Conservation (phyloP, 2,888 invertebrate species). For the Hirtodrosophila alboralis region DNA sequence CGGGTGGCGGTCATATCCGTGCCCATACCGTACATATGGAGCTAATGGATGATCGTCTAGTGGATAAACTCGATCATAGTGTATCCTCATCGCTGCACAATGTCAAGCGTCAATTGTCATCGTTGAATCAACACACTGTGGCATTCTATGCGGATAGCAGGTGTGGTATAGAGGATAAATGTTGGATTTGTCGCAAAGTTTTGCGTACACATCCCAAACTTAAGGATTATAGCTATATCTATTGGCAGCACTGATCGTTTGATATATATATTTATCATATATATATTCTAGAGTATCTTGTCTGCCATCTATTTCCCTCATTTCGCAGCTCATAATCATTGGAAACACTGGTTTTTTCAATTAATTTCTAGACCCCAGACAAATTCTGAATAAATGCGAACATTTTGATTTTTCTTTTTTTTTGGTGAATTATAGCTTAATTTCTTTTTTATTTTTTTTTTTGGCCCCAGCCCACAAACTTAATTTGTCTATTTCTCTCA, state of each 20-base stretch:
- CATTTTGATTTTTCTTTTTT: too few relatives aligned
- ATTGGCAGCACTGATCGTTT: constrained; percentile 64
- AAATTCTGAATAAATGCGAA: constrained; percentile 68
- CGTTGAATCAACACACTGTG: constrained; percentile 82
- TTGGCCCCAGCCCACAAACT: constrained; percentile 20
- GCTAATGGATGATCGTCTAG: constrained; percentile 82
- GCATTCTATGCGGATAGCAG: constrained; percentile 84
- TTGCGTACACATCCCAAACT: constrained; percentile 82
- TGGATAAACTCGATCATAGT: constrained; percentile 83
- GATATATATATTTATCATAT: neutral
- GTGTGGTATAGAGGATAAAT: constrained; percentile 83
- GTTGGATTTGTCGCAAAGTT: constrained; percentile 83
- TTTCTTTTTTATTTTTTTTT: too few relatives aligned
- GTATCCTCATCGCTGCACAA: constrained; percentile 83
- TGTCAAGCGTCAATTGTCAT: constrained; percentile 83
- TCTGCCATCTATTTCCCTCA: constrained; percentile 2
- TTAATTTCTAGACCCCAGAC: constrained; percentile 34
- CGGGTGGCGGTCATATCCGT: constrained; percentile 60
- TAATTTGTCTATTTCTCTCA: constrained; percentile 8
- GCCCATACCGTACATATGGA: constrained; percentile 82
- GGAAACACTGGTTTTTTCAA: constrained; percentile 13
- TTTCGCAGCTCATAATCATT: constrained; percentile 15
- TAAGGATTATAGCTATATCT: constrained; percentile 81
- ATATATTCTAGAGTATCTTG: constrained; percentile 5
- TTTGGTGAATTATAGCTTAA: constrained; percentile 46